phyloP scores from a whole-genome alignment of 2,888 invertebrate species.

The Archaeoteleia sp. region DNA sequence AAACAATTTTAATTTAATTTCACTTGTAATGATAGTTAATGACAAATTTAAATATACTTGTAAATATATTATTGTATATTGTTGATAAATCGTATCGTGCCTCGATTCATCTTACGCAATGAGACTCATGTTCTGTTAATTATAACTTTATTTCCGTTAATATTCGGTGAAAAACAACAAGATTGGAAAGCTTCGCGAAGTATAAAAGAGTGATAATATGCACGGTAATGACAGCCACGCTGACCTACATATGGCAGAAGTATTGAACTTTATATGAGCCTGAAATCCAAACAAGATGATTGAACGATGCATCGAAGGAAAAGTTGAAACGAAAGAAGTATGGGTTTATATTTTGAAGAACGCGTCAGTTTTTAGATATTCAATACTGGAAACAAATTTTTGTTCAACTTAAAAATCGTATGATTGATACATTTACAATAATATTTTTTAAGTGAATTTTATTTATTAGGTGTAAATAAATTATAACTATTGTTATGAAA shows the following conservation, averaged over 20 bases:
- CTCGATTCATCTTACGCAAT: slow-evolving; percentile 19
- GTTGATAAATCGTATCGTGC: slow-evolving; percentile 30
- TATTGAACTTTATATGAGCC: slow-evolving; percentile 30
- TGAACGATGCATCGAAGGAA: slow-evolving; percentile 31
- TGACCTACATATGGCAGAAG: slow-evolving; percentile 43
- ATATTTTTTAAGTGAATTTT: too few relatives aligned
- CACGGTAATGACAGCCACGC: slow-evolving; percentile 30
- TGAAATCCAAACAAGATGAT: slow-evolving; percentile 25
- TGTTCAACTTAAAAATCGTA: too few relatives aligned
- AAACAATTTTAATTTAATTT: too few relatives aligned
- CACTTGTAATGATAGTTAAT: too few relatives aligned
- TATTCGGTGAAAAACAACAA: slow-evolving; percentile 11
- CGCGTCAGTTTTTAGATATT: too few relatives aligned
- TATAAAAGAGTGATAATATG: slow-evolving; percentile 33
- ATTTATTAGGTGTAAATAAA: too few relatives aligned
- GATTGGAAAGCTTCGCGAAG: slow-evolving; percentile 11
- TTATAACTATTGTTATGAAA: too few relatives aligned
- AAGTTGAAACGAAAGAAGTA: slow-evolving; percentile 6
- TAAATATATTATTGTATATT: too few relatives aligned
- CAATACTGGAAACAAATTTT: too few relatives aligned
- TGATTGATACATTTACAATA: too few relatives aligned
- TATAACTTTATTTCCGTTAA: slow-evolving; percentile 22
- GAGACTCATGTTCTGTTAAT: slow-evolving; percentile 15
- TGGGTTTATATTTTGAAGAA: too few relatives aligned
- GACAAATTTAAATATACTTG: too few relatives aligned